Percentiles rank a stretch among this genome's conserved stretches.
phyloP scores from a whole-genome alignment of 2,888 invertebrate genomes.

The Dorcus parallelipipedus region DNA sequence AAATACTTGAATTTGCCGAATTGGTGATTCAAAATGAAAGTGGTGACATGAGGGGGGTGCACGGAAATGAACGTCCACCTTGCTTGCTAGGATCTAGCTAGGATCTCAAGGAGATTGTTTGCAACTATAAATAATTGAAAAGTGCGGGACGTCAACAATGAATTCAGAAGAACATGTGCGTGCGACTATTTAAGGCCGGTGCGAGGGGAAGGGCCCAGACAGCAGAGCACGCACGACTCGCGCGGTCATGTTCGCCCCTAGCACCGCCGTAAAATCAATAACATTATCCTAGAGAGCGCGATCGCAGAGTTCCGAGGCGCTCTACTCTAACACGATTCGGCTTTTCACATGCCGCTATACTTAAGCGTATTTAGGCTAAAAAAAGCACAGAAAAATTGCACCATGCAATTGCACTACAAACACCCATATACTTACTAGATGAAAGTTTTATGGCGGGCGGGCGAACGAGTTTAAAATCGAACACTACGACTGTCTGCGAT shows the following conservation, averaged over 20 bases:
- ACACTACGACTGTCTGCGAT: too few relatives aligned
- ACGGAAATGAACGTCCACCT: not conserved
- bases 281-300: slow-evolving; percentile 42
- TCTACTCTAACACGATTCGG: slow-evolving; percentile 10
- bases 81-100: not conserved
- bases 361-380: not conserved
- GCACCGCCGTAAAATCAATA: slow-evolving; percentile 46
- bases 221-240: slow-evolving; percentile 31
- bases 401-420: slow-evolving; percentile 3
- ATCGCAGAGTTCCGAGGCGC: slow-evolving; percentile 31
- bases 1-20: too few relatives aligned
- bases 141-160: slow-evolving; percentile 24
- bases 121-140: slow-evolving; percentile 9
- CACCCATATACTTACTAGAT: slow-evolving; percentile 4
- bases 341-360: not conserved
- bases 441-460: not conserved
- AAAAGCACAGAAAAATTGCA: not conserved
- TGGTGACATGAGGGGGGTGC: too few relatives aligned
- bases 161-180: slow-evolving; percentile 26
- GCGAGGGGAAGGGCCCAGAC: slow-evolving; percentile 27
- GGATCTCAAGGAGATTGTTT: not conserved
- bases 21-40: too few relatives aligned
- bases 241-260: slow-evolving; percentile 35
- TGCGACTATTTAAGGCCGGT: slow-evolving; percentile 30
- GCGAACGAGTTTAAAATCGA: not conserved